A percentile compares a stretch with the other conserved stretches of the same genome.
Conservation (phyloP, 1,140 invertebrate species). For the Heliconius melpomene region DNA sequence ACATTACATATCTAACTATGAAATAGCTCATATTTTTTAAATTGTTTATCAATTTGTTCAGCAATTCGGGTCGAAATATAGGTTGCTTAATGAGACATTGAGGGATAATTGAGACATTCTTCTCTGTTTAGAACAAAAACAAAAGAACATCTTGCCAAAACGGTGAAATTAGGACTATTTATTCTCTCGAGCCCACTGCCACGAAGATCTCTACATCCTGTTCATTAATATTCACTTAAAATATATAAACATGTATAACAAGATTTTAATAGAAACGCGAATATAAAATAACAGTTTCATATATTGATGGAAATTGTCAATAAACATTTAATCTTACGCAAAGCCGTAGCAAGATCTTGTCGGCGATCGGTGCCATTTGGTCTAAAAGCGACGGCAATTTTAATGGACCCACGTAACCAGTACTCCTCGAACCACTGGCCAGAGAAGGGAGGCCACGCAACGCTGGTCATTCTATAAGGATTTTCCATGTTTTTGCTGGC, state of each 20-base stretch:
- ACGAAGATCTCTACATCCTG: no score
- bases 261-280: background rate
- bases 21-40: background rate
- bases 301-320: background rate
- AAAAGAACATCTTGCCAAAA: no score
- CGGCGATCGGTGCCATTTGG: conserved; percentile 42
- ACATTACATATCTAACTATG: background rate
- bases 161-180: no score
- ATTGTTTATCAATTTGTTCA: background rate
- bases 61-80: background rate
- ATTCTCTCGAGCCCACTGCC: no score
- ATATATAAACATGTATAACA: background rate
- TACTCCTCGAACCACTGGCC: background rate
- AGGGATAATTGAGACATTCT: no score
- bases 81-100: no score
- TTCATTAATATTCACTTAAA: background rate
- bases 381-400: conserved; percentile 42
- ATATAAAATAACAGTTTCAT: background rate
- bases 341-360: conserved; percentile 25
- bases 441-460: conserved; percentile 15
- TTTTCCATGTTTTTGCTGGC: conserved; percentile 27
- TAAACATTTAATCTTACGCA: conserved; percentile 17
- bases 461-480: conserved; percentile 16
- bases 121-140: no score
- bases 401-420: conserved; percentile 32